A percentile compares a stretch with the other conserved stretches of the same genome.
Evolutionary conservation across 2,888 invertebrate species (phyloP).

Genomic region (Synanthedon vespiformis): DNA sequence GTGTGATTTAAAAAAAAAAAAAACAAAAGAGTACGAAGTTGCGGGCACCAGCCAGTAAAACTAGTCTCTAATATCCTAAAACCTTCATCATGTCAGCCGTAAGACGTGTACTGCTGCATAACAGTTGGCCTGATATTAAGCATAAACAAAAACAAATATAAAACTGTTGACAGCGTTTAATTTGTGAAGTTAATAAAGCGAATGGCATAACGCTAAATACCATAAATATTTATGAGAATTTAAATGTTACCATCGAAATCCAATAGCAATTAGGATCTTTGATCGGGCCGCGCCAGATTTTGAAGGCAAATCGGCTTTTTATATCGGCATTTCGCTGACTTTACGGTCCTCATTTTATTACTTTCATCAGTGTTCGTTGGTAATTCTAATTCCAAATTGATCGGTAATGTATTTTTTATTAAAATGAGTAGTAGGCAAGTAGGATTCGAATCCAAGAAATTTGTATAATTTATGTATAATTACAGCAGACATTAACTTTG

Average conservation of each 20-base stretch:
- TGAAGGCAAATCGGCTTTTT: constrained; percentile 2
- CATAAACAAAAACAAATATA: no score
- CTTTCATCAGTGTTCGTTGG: constrained; percentile 1
- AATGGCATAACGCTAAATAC: neutral
- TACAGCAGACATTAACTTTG: no score
- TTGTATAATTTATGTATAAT: no score
- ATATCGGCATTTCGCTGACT: constrained; percentile 2
- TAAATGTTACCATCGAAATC: constrained; percentile 5
- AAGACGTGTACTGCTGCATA: no score
- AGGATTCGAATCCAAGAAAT: no score
- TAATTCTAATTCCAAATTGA: neutral
- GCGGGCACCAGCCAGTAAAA: no score
- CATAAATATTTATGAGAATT: constrained; percentile 6
- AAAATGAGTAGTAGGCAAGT: no score
- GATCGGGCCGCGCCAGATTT: neutral
- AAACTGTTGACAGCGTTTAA: neutral
- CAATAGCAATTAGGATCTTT: constrained; percentile 6
- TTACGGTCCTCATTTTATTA: neutral
- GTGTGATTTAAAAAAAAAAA: no score
- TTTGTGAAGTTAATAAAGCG: neutral
- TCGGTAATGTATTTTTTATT: neutral
- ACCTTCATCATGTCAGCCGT: no score
- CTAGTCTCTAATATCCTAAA: no score
- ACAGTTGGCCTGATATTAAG: no score
- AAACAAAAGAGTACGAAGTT: no score